Evolutionary conservation across 2,797 vertebrate species (phyloP), one percentile per base, ranked within the genome.

Genomic region (Threskiornis aethiopicus): DNA sequence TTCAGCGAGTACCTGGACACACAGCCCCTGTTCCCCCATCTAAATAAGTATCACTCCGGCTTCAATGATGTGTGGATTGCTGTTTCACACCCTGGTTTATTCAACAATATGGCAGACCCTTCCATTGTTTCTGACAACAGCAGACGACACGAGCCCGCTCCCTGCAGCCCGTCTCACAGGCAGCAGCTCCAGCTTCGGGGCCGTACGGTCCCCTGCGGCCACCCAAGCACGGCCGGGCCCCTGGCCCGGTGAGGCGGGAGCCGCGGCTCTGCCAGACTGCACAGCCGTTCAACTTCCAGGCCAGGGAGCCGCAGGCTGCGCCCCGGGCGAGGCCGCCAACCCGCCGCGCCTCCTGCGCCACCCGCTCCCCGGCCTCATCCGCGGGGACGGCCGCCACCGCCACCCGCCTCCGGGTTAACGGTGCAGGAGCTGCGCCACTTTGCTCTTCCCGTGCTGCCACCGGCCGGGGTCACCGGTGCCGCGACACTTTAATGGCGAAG

Each of bases 141-240:
- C 20, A 44, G 19, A n/a, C 7, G 37, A 35, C 25, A 15, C 22
- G 22, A 10, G 5, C 6, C n/a, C 25, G 16, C 14, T 37, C 33
- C 49, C 31, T 4, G 6, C 6, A 17, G 6, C 5, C 49, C 16
- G 16, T 52, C 44, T 18, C 33, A 8, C 47, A 10, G 10, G 25
- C 3, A 62, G 13, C 2, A 78, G 61, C 29, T 54, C n/a, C 13
- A 22, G 51, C 33, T 79, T 17, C 2, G 20, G 25, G 22, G 26
- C 33, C n/a, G 37, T 4, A 19, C 4, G 2, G 25, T 1, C 4
- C n/a, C 8, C 10, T 15, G 17, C 7, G 61, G 47, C 14, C 31
- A 28, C 41, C 21, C 42, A 17, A 42, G 15, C 31, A 4, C 0
- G 0, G 15, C 47, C 0, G 0, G 13, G 26, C 2, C 22, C n/a